These are phyloP conservation scores for Karalla daura DNA, from an alignment of 2,797 vertebrate species.

Conservation along the genomic window DNA sequence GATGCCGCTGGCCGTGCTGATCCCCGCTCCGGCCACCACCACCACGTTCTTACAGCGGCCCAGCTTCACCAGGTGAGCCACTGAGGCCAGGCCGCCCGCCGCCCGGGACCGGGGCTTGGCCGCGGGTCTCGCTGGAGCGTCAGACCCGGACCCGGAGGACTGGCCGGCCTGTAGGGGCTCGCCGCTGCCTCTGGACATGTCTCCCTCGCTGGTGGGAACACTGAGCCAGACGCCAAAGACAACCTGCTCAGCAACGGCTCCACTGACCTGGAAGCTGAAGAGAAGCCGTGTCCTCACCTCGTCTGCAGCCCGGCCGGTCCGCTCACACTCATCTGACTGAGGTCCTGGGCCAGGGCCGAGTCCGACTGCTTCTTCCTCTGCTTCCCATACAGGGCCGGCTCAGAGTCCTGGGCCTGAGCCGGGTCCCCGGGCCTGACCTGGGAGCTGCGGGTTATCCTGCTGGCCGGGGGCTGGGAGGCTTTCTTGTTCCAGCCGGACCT, in stretches of 20 bases:
- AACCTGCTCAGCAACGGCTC: no score
- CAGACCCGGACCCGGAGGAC: conserved; percentile 25
- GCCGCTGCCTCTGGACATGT: conserved; percentile 22
- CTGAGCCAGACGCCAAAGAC: background rate
- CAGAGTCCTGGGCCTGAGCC: conserved; percentile 31
- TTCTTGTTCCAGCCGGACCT: conserved; percentile 69
- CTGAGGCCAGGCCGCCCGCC: conserved; percentile 76
- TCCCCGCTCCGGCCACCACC: conserved; percentile 86
- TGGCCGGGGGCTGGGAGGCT: conserved; percentile 40
- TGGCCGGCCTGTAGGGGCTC: background rate
- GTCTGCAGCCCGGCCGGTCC: conserved; percentile 47
- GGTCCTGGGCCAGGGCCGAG: conserved; percentile 74
- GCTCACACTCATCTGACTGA: conserved; percentile 82
- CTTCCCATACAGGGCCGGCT: conserved; percentile 44
- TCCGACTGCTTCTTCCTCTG: conserved; percentile 67
- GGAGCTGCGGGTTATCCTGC: conserved; percentile 77
- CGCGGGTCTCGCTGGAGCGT: background rate
- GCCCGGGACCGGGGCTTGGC: conserved; percentile 28
- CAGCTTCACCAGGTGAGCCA: conserved; percentile 82
- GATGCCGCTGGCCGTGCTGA: conserved; percentile 88
- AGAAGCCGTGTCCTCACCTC: conserved; percentile 63
- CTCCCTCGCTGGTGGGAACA: conserved; percentile 68
- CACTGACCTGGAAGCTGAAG: background rate
- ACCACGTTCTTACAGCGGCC: conserved; percentile 82
- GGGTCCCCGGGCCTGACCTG: conserved; percentile 44